Evolutionary conservation across 2,113 vertebrate genomes (phyloP).

Genomic region (Malurus cyaneus): DNA sequence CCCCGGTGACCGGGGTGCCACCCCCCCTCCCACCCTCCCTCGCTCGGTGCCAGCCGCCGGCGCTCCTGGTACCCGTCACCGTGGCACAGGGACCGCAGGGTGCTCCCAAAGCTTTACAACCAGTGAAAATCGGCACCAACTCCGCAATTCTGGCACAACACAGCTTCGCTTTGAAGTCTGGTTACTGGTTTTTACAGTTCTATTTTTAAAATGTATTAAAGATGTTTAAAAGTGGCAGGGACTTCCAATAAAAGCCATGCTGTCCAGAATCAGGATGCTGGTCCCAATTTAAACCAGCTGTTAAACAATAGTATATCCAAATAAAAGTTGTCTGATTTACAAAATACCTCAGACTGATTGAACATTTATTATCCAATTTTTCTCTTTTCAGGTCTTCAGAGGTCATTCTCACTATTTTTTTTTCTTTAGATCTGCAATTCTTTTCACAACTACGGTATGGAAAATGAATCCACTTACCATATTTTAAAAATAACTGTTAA

Average conservation of each 20-base stretch:
- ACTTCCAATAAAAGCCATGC: conserved; percentile 78
- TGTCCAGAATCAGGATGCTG: conserved; percentile 82
- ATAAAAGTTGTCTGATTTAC: conserved; percentile 74
- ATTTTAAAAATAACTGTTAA: conserved; percentile 43
- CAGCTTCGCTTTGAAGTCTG: conserved; percentile 80
- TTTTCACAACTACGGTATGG: conserved; percentile 27
- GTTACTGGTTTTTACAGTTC: conserved; percentile 81
- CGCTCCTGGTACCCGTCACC: neutral
- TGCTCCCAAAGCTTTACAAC: conserved; percentile 72
- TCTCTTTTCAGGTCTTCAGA: conserved; percentile 53
- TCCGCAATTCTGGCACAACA: conserved; percentile 73
- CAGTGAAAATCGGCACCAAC: conserved; percentile 80
- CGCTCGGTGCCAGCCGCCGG: neutral
- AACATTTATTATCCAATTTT: conserved; percentile 48
- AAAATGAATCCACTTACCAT: neutral
- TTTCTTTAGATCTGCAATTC: neutral
- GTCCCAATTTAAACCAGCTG: conserved; percentile 81
- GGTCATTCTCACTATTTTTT: neutral
- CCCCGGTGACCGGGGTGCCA: rapidly evolving
- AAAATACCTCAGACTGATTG: conserved; percentile 55
- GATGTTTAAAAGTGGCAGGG: conserved; percentile 83
- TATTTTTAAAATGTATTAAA: conserved; percentile 86
- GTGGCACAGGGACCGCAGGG: neutral
- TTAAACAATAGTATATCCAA: conserved; percentile 80
- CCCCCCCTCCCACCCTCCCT: rapidly evolving